Percentiles rank a stretch among this genome's conserved stretches.
Conservation (phyloP, 2,113 vertebrate species). For the Forbesichthys agassizii region DNA sequence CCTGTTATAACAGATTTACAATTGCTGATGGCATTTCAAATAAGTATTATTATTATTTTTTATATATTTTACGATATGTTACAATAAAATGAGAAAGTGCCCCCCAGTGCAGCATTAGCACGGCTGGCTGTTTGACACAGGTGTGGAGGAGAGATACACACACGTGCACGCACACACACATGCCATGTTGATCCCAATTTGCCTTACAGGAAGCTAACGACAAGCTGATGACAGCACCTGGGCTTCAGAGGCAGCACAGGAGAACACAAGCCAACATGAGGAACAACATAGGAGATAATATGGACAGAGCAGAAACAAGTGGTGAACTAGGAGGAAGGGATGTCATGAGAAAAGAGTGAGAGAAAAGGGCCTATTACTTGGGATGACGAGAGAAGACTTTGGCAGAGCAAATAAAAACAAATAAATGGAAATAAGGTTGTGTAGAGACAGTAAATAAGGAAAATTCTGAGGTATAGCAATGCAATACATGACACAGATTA, state of each 20-base stretch:
- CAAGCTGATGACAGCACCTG: neutral
- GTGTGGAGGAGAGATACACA: slow-evolving; percentile 5
- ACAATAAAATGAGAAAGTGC: neutral
- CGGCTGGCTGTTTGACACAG: slow-evolving; percentile 1
- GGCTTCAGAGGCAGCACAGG: neutral
- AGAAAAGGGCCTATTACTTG: neutral
- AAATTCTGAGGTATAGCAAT: neutral
- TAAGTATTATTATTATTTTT: no score
- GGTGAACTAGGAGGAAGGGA: neutral
- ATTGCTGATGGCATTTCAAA: no score
- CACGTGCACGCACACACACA: slow-evolving; percentile 1
- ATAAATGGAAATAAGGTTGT: neutral
- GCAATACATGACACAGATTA: slow-evolving; percentile 36
- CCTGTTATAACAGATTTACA: no score
- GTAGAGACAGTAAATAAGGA: neutral
- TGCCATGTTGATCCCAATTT: neutral
- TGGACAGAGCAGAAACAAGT: neutral
- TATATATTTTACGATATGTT: no score
- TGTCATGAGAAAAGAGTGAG: neutral
- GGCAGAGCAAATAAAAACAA: neutral
- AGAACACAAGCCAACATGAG: neutral
- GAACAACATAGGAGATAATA: neutral
- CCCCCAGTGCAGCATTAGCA: neutral
- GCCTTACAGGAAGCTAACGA: no score
- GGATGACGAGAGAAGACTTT: no score